These are phyloP conservation scores for Carcina quercana DNA, from an alignment of 2,888 invertebrate species.

Conservation along the genomic window DNA sequence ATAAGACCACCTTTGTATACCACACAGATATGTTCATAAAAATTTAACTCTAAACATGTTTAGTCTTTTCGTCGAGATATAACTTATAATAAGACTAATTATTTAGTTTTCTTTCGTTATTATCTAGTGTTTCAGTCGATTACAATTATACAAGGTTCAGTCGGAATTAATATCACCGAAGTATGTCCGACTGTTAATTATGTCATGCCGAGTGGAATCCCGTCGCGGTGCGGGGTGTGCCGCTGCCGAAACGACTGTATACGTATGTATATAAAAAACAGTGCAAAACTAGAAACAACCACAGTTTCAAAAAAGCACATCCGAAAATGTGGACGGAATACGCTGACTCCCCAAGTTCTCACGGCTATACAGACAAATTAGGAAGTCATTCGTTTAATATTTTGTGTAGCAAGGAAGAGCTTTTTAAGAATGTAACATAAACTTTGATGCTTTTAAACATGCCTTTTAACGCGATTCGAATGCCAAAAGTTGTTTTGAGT, in stretches of 20 bases:
- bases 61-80: conserved; percentile 73
- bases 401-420: no score
- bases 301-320: conserved; percentile 38
- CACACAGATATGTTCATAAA: conserved; percentile 70
- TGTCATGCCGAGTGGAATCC: conserved; percentile 38
- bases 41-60: conserved; percentile 65
- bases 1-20: conserved; percentile 56
- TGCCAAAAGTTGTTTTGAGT: no score
- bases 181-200: conserved; percentile 46
- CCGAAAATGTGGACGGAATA: conserved; percentile 68
- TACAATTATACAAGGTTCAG: conserved; percentile 53
- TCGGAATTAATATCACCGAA: conserved; percentile 60
- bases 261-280: conserved; percentile 21
- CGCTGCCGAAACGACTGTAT: no score
- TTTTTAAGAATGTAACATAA: no score
- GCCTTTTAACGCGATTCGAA: no score
- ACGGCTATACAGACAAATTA: no score
- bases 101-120: conserved; percentile 49
- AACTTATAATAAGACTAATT: conserved; percentile 60
- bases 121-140: conserved; percentile 69
- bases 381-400: background rate
- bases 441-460: no score
- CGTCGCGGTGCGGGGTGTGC: conserved; percentile 2
- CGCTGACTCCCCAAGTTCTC: conserved; percentile 40
- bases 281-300: conserved; percentile 46